Base-by-base conservation (phyloP, 2,113 vertebrate genomes). In the Nyctereutes procyonoides region DNA sequence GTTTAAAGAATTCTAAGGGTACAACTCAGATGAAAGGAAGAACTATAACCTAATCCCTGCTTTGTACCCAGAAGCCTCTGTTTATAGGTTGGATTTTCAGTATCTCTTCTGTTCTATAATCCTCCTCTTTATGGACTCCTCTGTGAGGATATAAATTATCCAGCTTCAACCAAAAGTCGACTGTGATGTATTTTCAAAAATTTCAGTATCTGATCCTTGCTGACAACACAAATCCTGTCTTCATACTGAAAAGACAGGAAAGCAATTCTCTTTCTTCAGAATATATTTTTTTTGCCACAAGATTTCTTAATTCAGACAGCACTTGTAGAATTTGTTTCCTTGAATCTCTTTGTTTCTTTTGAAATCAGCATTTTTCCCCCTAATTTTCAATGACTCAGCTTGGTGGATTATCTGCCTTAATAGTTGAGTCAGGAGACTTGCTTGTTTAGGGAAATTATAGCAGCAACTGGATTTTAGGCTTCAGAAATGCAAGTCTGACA, bases 401-500 rank as follows among this genome's bases (percentile, higher is more conserved):
- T 88, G 7, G 16, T 67, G 73, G 17, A 74, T 79, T 83, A 35
- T 24, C 48, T 79, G 12, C 11, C 35, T 91, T 88, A 56, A 69
- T 87, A 89, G 2, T 8, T 43, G 53, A 94, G 16, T 22, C 32
- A 69, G n/a, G 6, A 92, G 14, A 80, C 32, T 56, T n/a, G 32
- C 3, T 35, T 19, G 26, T 16, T 93, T 77, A 28, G 19, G 55
- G 83, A 87, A 30, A 76, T 51, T 20, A 71, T 3, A 73, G 30
- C 53, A 79, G 73, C 16, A n/a, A 32, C 51, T 43, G 26, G 56
- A 63, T 86, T 79, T 82, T 35, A 65, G 22, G 65, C 69, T 91
- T 95, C 43, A 67, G 94, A 97, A 97, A 97, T 85, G 88, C 96
- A 98, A 98, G 97, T 51, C 91, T 98, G 97, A 98, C 98, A 97